A percentile compares a stretch with the other conserved stretches of the same genome.
Evolutionary conservation across 2,888 invertebrate genomes (phyloP).

Genomic region (Oxycera nigricornis): DNA sequence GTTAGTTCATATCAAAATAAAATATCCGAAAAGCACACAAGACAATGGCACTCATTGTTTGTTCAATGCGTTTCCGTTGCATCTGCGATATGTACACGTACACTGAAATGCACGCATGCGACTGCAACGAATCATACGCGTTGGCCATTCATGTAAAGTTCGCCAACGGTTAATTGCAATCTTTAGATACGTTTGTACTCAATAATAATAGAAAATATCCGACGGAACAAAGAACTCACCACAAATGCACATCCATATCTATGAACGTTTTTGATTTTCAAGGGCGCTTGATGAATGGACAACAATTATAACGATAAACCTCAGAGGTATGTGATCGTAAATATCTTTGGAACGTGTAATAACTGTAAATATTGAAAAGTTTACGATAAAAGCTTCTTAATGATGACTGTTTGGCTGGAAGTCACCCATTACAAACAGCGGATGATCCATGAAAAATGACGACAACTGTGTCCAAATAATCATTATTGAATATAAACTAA

Average conservation of each 20-base stretch:
- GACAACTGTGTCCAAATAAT: background rate
- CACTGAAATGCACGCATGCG: background rate
- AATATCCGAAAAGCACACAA: background rate
- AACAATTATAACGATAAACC: background rate
- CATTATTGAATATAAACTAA: no score
- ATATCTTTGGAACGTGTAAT: background rate
- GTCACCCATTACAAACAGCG: background rate
- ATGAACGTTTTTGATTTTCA: background rate
- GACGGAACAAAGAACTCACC: no score
- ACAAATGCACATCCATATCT: no score
- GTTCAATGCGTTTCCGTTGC: background rate
- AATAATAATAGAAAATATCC: no score
- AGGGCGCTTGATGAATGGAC: background rate
- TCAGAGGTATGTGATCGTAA: background rate
- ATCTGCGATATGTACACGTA: background rate
- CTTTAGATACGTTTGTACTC: background rate
- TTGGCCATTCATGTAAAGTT: no score
- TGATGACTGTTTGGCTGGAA: no score
- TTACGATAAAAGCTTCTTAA: background rate
- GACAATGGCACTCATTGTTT: conserved; percentile 7
- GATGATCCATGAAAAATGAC: background rate
- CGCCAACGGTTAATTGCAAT: no score
- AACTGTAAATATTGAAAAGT: background rate
- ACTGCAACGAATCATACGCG: background rate
- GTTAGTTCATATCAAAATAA: background rate